Base-by-base conservation (phyloP, 2,888 invertebrate species). In the Dasypolia templi region DNA sequence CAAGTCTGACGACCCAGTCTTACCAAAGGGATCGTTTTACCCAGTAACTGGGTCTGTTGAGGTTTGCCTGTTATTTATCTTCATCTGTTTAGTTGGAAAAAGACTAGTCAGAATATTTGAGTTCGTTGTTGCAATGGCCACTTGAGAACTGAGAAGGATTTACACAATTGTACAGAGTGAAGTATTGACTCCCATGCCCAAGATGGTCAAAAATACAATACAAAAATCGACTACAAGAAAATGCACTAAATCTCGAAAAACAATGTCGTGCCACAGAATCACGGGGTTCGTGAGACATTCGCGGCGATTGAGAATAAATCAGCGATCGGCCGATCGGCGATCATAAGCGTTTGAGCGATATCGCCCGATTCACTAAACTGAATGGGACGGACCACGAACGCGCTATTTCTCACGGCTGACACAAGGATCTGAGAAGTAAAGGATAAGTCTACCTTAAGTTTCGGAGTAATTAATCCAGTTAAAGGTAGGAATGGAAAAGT, bases 281-380 rank as follows among this genome's bases (percentile, higher is more conserved):
- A 89, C 90, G 89, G 69, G 75, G 77, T 69, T 89, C 91, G 89
- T 90, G 91, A 87, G 87, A 83, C 86, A 75, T 84, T 77, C 75
- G 65, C 80, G 81, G 76, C 79, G 85, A 85, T 85, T 73, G 89
- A 82, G 88, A 89, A 92, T 92, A 92, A 93, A 92, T 93, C 92
- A 91, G 83, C 65, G 81, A 87, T 85, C 86, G 79, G 77, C 78
- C 83, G 91, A 89, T 89, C 88, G 87, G 81, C 89, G 87, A 91
- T 92, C 91, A 89, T 89, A 89, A 87, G 87, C 86, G 87, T 81
- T 84, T 83, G 83, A 82, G 73, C 87, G 87, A 89, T 91, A 90
- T 89, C 90, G 90, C 86, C 90, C 89, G 91, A 91, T 90, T 89
- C 88, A 92, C 93, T 91, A 93, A 93, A 93, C 93, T 91, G 91